phyloP scores from a whole-genome alignment of 2,113 vertebrate species.

The Malaclemys terrapin region DNA sequence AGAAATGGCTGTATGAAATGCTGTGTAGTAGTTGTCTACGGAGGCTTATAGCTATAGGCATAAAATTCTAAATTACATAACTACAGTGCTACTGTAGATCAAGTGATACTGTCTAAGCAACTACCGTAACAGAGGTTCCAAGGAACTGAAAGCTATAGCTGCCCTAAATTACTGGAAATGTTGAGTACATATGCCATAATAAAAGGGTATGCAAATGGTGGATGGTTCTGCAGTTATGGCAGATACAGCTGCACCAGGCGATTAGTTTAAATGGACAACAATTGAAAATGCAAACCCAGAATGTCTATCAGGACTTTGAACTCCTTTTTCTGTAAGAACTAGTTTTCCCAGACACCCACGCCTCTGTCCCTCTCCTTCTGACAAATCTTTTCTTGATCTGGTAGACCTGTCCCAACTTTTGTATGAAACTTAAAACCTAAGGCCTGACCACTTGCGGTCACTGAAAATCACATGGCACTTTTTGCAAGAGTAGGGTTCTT shows the following conservation, averaged over 20 bases:
- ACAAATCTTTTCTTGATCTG: slow-evolving; percentile 45
- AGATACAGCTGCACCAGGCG: slow-evolving; percentile 39
- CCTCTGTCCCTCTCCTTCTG: not conserved
- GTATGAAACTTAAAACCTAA: slow-evolving; percentile 35
- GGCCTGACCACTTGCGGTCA: slow-evolving; percentile 30
- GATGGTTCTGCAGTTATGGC: slow-evolving; percentile 60
- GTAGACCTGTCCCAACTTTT: slow-evolving; percentile 38
- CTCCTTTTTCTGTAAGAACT: slow-evolving; percentile 44
- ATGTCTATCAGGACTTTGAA: slow-evolving; percentile 41
- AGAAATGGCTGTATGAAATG: not conserved
- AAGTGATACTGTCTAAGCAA: not conserved
- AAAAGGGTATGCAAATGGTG: slow-evolving; percentile 39
- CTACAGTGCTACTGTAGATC: not conserved
- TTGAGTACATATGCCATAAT: slow-evolving; percentile 58
- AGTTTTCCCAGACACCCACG: slow-evolving; percentile 37
- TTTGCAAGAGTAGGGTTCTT: slow-evolving; percentile 33
- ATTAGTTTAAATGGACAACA: slow-evolving; percentile 18
- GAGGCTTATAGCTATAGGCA: not conserved
- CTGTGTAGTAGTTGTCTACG: not conserved
- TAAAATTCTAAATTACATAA: not conserved
- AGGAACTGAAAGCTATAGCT: slow-evolving; percentile 48
- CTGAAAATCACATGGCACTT: slow-evolving; percentile 49
- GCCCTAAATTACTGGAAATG: slow-evolving; percentile 66
- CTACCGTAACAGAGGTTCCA: slow-evolving; percentile 36
- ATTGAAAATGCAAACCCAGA: slow-evolving; percentile 55